Conservation (phyloP, 2,113 vertebrate species). For the Paramisgurnus dabryanus region DNA sequence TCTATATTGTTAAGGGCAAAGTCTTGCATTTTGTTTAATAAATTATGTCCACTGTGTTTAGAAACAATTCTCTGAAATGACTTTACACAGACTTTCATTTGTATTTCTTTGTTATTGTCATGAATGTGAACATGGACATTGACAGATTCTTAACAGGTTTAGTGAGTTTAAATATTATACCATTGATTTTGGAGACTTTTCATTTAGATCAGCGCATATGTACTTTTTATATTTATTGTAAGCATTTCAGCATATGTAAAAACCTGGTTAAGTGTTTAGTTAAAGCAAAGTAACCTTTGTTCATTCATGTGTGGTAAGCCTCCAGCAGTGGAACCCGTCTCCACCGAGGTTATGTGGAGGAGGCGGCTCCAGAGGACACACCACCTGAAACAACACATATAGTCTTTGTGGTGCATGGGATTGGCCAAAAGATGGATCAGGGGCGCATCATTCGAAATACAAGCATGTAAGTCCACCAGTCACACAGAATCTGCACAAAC, state of each 20-base stretch:
- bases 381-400: slow-evolving; percentile 92
- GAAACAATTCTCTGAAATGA: too few species aligned
- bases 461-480: slow-evolving; percentile 83
- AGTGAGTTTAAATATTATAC: too few species aligned
- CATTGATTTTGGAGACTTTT: too few species aligned
- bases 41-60: too few species aligned
- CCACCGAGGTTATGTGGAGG: slow-evolving; percentile 93
- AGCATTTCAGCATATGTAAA: neutral
- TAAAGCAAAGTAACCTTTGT: neutral
- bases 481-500: neutral
- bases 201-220: too few species aligned
- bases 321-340: slow-evolving; percentile 95
- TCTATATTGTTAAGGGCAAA: too few species aligned
- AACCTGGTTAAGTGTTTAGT: neutral
- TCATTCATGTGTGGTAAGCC: slow-evolving; percentile 69
- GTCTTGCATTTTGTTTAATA: too few species aligned
- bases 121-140: too few species aligned
- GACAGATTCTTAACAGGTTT: too few species aligned
- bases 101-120: too few species aligned
- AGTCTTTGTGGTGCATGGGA: slow-evolving; percentile 95
- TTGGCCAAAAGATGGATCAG: slow-evolving; percentile 98
- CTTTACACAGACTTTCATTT: too few species aligned
- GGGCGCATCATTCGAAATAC: slow-evolving; percentile 97
- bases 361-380: slow-evolving; percentile 90
- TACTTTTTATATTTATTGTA: neutral